These are phyloP conservation scores for Takifugu ocellatus DNA, from an alignment of 2,797 vertebrate genomes.

Conservation along the genomic window DNA sequence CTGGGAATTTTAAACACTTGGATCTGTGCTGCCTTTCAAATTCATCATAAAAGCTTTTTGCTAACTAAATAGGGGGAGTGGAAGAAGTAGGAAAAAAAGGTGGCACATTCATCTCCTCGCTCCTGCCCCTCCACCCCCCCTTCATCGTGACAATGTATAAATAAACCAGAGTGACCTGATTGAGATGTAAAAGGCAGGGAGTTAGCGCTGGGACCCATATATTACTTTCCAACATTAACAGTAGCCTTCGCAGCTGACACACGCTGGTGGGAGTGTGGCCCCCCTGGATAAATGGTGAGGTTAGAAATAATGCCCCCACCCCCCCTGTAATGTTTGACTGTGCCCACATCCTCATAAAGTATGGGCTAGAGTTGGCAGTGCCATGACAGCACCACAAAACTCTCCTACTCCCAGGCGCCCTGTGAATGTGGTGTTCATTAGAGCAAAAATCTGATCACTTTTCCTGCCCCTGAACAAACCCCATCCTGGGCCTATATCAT, in stretches of 20 bases:
- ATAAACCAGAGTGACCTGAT: conserved; percentile 80
- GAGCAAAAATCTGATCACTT: conserved; percentile 39
- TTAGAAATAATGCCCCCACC: conserved; percentile 63
- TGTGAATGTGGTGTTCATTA: conserved; percentile 25
- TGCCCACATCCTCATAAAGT: conserved; percentile 53
- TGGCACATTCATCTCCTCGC: conserved; percentile 69
- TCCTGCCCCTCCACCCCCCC: conserved; percentile 21
- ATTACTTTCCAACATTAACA: conserved; percentile 74
- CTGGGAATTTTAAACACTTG: conserved; percentile 70
- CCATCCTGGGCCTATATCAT: conserved; percentile 1
- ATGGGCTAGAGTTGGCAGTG: conserved; percentile 35
- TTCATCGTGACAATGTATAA: conserved; percentile 73
- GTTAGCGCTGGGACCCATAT: conserved; percentile 73
- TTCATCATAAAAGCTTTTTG: conserved; percentile 80
- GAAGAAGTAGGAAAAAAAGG: conserved; percentile 30
- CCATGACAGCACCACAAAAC: conserved; percentile 26
- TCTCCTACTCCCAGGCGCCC: conserved; percentile 36
- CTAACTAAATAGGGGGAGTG: conserved; percentile 71
- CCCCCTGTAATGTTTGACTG: conserved; percentile 30
- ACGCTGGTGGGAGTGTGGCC: conserved; percentile 58
- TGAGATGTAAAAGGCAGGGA: conserved; percentile 79
- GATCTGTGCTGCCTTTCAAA: conserved; percentile 71
- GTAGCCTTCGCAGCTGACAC: conserved; percentile 66
- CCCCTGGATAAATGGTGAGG: conserved; percentile 53
- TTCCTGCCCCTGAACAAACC: conserved; percentile 10